Conservation (phyloP, 2,113 vertebrate species). For the Toxotes chatareus region DNA sequence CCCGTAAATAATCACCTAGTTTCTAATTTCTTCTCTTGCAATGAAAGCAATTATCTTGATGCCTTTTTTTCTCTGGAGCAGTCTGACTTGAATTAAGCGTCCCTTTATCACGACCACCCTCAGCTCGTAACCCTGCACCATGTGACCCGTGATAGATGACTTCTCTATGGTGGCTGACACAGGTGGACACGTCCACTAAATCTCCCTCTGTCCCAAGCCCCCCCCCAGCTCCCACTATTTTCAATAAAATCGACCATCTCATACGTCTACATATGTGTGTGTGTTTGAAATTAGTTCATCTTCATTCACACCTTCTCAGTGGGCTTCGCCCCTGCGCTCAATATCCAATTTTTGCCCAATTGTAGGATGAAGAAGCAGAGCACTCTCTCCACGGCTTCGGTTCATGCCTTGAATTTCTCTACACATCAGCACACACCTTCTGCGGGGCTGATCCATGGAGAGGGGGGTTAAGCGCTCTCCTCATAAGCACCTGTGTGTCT, state of each 20-base stretch:
- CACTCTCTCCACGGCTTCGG: conserved; percentile 1
- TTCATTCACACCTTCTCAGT: conserved; percentile 41
- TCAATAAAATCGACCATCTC: conserved; percentile 42
- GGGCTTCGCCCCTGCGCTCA: conserved; percentile 36
- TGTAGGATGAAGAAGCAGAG: conserved; percentile 29
- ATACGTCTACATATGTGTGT: conserved; percentile 21
- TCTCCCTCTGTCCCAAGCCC: conserved; percentile 33
- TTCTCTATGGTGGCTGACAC: conserved; percentile 47
- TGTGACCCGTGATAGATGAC: conserved; percentile 68
- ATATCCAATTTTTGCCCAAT: conserved; percentile 50
- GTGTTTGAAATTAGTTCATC: conserved; percentile 57
- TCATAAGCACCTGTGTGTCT: conserved; percentile 55
- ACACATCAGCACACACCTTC: conserved; percentile 31
- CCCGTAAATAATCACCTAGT: conserved; percentile 39
- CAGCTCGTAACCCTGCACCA: not conserved
- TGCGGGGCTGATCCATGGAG: conserved; percentile 31
- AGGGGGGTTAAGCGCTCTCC: conserved; percentile 64
- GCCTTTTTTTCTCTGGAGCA: conserved; percentile 2
- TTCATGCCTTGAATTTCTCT: conserved; percentile 30
- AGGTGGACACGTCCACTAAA: conserved; percentile 57
- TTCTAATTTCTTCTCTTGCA: conserved; percentile 15
- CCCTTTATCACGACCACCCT: conserved; percentile 10
- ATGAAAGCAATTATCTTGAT: conserved; percentile 43
- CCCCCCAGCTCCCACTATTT: conserved; percentile 9
- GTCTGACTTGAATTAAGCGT: conserved; percentile 32